Base-by-base conservation (phyloP, 2,888 invertebrate species). In the Keiferia lycopersicella region DNA sequence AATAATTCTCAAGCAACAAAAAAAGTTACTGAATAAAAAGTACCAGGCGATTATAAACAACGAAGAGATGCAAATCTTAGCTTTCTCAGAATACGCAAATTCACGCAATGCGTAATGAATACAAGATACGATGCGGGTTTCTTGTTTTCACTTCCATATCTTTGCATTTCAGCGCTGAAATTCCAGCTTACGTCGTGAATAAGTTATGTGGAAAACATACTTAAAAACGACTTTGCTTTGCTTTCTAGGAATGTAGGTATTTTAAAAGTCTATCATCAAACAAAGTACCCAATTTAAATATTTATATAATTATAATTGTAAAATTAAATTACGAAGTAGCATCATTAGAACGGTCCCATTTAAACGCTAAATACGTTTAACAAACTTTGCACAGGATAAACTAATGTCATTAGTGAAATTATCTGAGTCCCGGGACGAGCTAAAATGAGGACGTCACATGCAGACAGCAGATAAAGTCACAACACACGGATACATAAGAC, bases 51-150 rank as follows among this genome's bases (percentile, higher is more conserved):
- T 61, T 50, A 61, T 61, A 34, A 50, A 50, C 41, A 26, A 18
- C 26, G 34, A 45, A n/a, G 50, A 61, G 50, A 50, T 61, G 61
- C 4, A 61, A 61, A 50, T 50, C 61, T 48, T 30, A 16, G 30
- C 53, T 12, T 22, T 6, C 51, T 10, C 10, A 18, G 7, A 7
- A n/a, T 51, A 26, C 30, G 4, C 18, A 30, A 45, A 48, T 61
- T 4, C 50, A 61, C 48, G 61, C 61, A 61, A 48, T 61, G 61
- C 61, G 61, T 39, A 50, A 48, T 61, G 61, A 61, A 61, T 61
- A 61, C 61, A 34, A 48, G 50, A 61, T 34, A 48, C 61, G 26
- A 61, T 61, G 61, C 41, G 60, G 60, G 45, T 45, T 20, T 16
- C 16, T n/a, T 58, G 7, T 60, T 60, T 60, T 60, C 22, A 16